phyloP scores from a whole-genome alignment of 1,140 invertebrate genomes.

The Eumaeus atala region DNA sequence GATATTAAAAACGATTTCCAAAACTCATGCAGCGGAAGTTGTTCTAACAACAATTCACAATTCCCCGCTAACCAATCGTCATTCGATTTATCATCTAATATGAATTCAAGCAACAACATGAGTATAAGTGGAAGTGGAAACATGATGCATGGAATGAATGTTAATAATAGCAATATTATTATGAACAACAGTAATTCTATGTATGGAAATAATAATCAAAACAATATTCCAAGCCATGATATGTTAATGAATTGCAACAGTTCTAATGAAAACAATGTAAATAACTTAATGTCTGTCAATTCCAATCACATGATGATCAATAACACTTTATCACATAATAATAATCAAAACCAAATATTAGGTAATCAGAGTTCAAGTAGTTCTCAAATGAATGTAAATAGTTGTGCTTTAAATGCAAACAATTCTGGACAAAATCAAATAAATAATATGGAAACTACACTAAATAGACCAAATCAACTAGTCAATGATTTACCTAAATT shows the following conservation, averaged over 20 bases:
- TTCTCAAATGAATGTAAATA: conserved; percentile 59
- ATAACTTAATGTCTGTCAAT: conserved; percentile 46
- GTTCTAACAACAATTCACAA: conserved; percentile 48
- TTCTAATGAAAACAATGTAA: conserved; percentile 47
- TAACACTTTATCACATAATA: conserved; percentile 47
- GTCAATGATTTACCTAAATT: conserved; percentile 58
- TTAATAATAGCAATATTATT: conserved; percentile 62
- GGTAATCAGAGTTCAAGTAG: conserved; percentile 42
- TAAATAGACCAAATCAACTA: conserved; percentile 46
- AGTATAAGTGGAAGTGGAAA: conserved; percentile 43
- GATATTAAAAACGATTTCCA: conserved; percentile 68
- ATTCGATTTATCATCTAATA: conserved; percentile 59
- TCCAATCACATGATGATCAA: conserved; percentile 64
- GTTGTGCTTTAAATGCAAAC: conserved; percentile 49
- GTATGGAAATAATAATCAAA: conserved; percentile 48
- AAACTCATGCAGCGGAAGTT: conserved; percentile 58
- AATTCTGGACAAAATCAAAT: conserved; percentile 46
- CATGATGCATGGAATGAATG: conserved; percentile 55
- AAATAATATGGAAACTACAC: conserved; percentile 48
- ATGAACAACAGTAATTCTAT: conserved; percentile 54
- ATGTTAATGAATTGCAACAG: conserved; percentile 63
- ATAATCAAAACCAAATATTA: conserved; percentile 50
- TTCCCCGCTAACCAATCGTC: conserved; percentile 51
- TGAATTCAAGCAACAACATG: conserved; percentile 50
- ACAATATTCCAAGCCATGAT: conserved; percentile 49